Evolutionary conservation across 2,113 vertebrate species (phyloP), one percentile per base, ranked within the genome.

Genomic region (Hymenochirus boettgeri): DNA sequence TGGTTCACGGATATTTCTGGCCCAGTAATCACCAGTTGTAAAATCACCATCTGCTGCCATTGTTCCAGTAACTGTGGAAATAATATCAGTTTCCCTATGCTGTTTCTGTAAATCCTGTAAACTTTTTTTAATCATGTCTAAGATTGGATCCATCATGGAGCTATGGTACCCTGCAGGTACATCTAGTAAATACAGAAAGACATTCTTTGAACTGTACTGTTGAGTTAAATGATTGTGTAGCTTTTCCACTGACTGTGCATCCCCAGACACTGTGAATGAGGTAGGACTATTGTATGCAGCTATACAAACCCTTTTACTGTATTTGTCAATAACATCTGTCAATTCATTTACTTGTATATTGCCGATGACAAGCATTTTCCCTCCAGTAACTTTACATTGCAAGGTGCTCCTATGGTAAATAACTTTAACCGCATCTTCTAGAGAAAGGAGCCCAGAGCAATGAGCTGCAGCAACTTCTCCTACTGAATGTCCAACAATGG

Each of bases 381-480:
- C 91, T 0, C 81, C 72, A 3, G 74, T 77, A 5, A 86, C 85
- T 59, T 76, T 86, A 23, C 76, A 75, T 77, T 94, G 92, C 8
- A 92, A 79, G 60, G 67, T 13, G 53, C 91, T 90, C 61, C 92
- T 86, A 63, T 85, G 79, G 70, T 87, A 70, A 71, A 92, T 79
- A 48, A 92, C 82, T 75, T 87, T 90, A 19, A 93, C 88, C 1
- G 92, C 90, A 63, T 94, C 90, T 69, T 83, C 74, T 50, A 94
- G 85, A 57, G 90, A 89, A 61, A 94, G 74, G 31, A 86, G 77
- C 12, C 92, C 92, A 26, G 91, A 88, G 76, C 87, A 86, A 72
- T 91, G 86, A 3, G 89, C 90, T 6, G 92, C 91, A 50, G 91
- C 85, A 22, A 92, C 77, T 72, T 94, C 92, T 2, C 92, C 92